Percentiles rank a stretch among this genome's conserved stretches.
Conservation (phyloP, 1,140 invertebrate species). For the Harpegnathos saltator region DNA sequence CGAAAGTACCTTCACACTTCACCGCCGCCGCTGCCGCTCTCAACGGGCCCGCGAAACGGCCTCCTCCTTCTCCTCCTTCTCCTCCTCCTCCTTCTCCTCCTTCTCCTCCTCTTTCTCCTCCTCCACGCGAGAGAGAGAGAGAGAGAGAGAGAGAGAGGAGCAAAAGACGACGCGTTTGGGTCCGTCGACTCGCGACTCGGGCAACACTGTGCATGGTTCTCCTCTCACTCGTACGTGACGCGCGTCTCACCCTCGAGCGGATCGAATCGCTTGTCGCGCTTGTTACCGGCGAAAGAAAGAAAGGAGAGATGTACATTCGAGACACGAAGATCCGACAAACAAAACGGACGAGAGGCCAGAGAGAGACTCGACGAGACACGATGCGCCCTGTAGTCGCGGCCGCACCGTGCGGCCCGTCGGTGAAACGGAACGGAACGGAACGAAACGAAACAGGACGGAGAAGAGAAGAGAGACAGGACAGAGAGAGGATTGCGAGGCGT, state of each 20-base stretch:
- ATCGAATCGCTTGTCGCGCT: slow-evolving; percentile 26
- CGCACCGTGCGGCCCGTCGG: too few species aligned
- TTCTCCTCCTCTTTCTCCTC: too few species aligned
- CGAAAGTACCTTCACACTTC: slow-evolving; percentile 68
- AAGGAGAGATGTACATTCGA: background rate
- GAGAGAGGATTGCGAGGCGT: slow-evolving; percentile 70
- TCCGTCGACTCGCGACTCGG: slow-evolving; percentile 47
- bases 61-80: too few species aligned
- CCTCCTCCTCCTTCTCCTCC: too few species aligned
- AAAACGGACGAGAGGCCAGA: background rate
- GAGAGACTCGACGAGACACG: slow-evolving; percentile 3
- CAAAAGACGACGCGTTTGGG: slow-evolving; percentile 33
- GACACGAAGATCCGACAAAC: too few species aligned
- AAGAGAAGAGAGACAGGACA: slow-evolving; percentile 65
- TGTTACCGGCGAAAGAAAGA: slow-evolving; percentile 23
- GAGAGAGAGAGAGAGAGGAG: too few species aligned
- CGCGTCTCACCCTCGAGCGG: slow-evolving; percentile 54
- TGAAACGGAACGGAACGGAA: background rate
- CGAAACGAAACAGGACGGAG: slow-evolving; percentile 24
- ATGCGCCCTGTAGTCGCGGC: slow-evolving; percentile 1
- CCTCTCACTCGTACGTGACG: slow-evolving; percentile 53
- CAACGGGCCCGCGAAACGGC: slow-evolving; percentile 18
- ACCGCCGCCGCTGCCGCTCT: slow-evolving; percentile 46
- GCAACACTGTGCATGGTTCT: slow-evolving; percentile 52
- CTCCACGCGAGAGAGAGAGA: slow-evolving; percentile 18